A percentile compares a stretch with the other conserved stretches of the same genome.
Evolutionary conservation across 2,888 invertebrate genomes (phyloP).

Genomic region (Coecobrya sp.): DNA sequence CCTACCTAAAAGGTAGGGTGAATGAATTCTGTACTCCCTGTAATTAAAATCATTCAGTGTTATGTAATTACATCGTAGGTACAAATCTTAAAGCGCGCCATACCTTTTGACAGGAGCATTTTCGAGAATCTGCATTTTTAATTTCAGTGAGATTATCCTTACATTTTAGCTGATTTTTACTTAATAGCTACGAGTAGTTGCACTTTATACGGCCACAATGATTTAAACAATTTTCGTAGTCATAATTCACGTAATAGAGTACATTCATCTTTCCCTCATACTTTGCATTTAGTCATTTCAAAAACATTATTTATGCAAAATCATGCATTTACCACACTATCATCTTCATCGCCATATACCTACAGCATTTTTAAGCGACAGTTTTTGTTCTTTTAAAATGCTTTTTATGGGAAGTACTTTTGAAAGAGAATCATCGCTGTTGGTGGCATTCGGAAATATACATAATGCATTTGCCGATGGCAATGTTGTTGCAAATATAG

Average conservation of each 20-base stretch:
- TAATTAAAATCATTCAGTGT: slow-evolving; percentile 31
- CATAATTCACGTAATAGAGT: slow-evolving; percentile 57
- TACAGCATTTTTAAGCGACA: slow-evolving; percentile 13
- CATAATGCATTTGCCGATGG: slow-evolving; percentile 68
- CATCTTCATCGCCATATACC: slow-evolving; percentile 35
- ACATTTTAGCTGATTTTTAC: background rate
- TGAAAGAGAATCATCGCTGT: slow-evolving; percentile 63
- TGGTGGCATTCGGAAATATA: slow-evolving; percentile 80
- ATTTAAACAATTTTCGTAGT: slow-evolving; percentile 46
- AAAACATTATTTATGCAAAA: slow-evolving; percentile 76
- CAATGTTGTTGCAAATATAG: slow-evolving; percentile 31
- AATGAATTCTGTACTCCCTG: slow-evolving; percentile 13
- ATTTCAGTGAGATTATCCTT: background rate
- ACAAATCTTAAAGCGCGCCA: background rate
- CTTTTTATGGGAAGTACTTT: slow-evolving; percentile 77
- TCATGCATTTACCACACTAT: slow-evolving; percentile 71
- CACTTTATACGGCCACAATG: background rate
- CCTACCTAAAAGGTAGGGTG: background rate
- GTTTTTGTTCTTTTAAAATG: slow-evolving; percentile 61
- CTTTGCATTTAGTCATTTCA: slow-evolving; percentile 18
- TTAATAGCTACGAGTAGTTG: background rate
- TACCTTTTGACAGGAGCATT: slow-evolving; percentile 14
- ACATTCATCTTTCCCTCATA: slow-evolving; percentile 56
- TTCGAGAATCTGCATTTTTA: background rate
- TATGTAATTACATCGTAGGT: background rate